A percentile compares a stretch with the other conserved stretches of the same genome.
Evolutionary conservation across 2,888 invertebrate genomes (phyloP).

Genomic region (Amaurobius ferox): DNA sequence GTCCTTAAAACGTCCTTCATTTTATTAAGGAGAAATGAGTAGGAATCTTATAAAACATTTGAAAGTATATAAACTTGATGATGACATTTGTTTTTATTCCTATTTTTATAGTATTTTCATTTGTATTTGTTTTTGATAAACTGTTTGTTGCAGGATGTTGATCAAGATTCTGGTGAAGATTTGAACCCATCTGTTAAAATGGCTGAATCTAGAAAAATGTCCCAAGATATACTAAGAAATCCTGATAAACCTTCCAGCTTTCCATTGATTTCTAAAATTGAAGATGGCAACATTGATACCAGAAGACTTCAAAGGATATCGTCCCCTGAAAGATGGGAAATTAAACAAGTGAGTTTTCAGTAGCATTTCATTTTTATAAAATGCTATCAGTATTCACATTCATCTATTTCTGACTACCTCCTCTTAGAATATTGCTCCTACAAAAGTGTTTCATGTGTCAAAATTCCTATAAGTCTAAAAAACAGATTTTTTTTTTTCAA

Average conservation of each 20-base stretch:
- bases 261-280: conserved; percentile 74
- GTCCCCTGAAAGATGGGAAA: conserved; percentile 75
- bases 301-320: conserved; percentile 83
- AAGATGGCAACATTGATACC: conserved; percentile 85
- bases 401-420: too few species aligned
- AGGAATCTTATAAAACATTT: too few species aligned
- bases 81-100: too few species aligned
- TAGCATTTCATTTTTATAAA: neutral
- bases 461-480: neutral
- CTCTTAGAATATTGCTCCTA: too few species aligned
- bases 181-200: conserved; percentile 85
- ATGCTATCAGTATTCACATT: too few species aligned
- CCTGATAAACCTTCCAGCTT: conserved; percentile 90
- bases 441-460: neutral
- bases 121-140: too few species aligned
- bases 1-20: too few species aligned
- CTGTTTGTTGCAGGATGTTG: too few species aligned
- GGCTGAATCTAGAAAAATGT: conserved; percentile 56
- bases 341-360: conserved; percentile 80
- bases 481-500: neutral
- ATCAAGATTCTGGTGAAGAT: conserved; percentile 95
- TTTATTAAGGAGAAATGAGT: too few species aligned
- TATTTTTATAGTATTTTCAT: too few species aligned
- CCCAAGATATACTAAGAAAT: conserved; percentile 83
- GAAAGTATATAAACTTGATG: too few species aligned